Percentiles rank a stretch among this genome's conserved stretches.
These are phyloP conservation scores for Heterohyrax brucei DNA, from an alignment of 2,797 vertebrate species.

Conservation along the genomic window DNA sequence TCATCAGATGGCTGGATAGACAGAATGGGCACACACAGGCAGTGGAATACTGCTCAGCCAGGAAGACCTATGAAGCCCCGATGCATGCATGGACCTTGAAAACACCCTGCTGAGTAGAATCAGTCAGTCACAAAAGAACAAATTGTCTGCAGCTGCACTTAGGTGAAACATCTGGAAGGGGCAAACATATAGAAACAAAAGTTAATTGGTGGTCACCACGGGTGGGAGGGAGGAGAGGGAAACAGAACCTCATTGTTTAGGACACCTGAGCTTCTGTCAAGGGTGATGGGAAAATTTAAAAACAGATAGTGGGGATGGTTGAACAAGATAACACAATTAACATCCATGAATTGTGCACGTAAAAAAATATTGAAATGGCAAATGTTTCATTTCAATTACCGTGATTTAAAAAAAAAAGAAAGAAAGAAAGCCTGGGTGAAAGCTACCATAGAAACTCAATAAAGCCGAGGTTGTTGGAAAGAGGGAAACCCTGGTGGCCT, in stretches of 20 bases:
- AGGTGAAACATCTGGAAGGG: neutral
- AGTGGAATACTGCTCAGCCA: neutral
- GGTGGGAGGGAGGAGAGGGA: no score
- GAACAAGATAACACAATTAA: neutral
- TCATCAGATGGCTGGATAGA: neutral
- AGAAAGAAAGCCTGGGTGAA: neutral
- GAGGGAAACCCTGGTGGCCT: neutral
- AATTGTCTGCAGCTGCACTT: neutral
- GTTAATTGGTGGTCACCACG: neutral
- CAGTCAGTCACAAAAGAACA: neutral
- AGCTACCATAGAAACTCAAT: neutral
- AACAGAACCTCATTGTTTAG: no score
- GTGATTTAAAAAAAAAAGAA: neutral
- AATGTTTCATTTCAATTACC: neutral
- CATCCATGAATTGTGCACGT: rapidly evolving
- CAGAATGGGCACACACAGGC: neutral
- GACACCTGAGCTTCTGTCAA: no score
- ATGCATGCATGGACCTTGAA: neutral
- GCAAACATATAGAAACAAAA: neutral
- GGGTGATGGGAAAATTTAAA: neutral
- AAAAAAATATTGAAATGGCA: neutral
- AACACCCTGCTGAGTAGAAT: neutral
- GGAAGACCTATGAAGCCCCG: neutral
- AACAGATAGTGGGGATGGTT: neutral
- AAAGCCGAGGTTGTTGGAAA: neutral